Evolutionary conservation across 2,888 invertebrate genomes (phyloP).

Genomic region (Himalopsyche tibetana): DNA sequence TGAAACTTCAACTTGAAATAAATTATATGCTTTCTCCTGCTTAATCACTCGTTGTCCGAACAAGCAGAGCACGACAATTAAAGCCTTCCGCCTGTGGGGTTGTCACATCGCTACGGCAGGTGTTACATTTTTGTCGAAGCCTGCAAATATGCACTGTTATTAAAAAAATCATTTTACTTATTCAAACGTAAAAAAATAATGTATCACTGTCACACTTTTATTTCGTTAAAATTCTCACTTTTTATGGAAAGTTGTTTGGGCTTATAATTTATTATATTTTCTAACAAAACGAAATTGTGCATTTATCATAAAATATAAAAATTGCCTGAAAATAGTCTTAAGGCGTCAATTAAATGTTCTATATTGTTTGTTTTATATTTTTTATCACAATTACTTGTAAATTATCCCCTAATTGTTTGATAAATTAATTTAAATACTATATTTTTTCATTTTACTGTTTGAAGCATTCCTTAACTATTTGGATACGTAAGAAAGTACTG

Average conservation of each 20-base stretch:
- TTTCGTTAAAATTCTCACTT: slow-evolving; percentile 1
- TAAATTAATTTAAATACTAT: neutral
- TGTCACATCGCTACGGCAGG: no score
- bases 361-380: slow-evolving; percentile 7
- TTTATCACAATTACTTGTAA: neutral
- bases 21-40: neutral
- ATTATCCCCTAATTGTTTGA: neutral
- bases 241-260: neutral
- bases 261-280: slow-evolving; percentile 6
- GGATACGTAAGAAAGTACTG: neutral
- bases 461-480: neutral
- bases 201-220: neutral
- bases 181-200: neutral
- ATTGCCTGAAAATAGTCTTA: slow-evolving; percentile 40
- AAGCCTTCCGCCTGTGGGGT: no score
- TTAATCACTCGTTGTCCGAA: neutral
- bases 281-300: slow-evolving; percentile 9
- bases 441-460: neutral
- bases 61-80: neutral
- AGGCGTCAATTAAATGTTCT: slow-evolving; percentile 2
- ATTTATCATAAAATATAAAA: slow-evolving; percentile 6
- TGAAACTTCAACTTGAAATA: slow-evolving; percentile 19
- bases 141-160: no score
- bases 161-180: neutral
- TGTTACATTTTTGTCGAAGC: no score